Percentiles rank a stretch among this genome's conserved stretches.
phyloP scores from a whole-genome alignment of 2,113 vertebrate species.

The Pseudolaguvia tuberculata region DNA sequence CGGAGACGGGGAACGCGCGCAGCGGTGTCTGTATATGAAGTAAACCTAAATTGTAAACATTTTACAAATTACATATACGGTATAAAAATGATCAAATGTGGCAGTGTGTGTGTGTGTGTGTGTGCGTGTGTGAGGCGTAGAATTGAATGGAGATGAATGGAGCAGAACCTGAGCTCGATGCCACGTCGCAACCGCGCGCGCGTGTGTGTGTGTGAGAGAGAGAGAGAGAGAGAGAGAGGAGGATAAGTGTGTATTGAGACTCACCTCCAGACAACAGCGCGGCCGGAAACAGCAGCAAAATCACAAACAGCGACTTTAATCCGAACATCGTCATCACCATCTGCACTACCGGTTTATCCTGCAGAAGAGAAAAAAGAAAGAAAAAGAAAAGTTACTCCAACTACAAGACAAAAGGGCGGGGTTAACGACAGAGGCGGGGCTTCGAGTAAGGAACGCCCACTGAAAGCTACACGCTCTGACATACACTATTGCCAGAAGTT shows the following conservation, averaged over 20 bases:
- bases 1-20: neutral
- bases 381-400: neutral
- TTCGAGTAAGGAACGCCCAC: too few relatives aligned
- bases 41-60: neutral
- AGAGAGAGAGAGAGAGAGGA: neutral
- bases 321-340: neutral
- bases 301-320: constrained; percentile 14
- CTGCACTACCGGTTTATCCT: neutral
- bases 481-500: too few relatives aligned
- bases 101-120: neutral
- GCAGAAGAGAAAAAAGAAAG: neutral
- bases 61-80: neutral
- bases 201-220: too few relatives aligned
- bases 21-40: neutral
- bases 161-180: neutral
- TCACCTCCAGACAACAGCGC: constrained; percentile 3
- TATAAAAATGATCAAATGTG: too few relatives aligned
- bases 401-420: neutral
- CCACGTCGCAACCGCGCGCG: constrained; percentile 5
- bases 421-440: neutral
- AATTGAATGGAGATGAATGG: neutral
- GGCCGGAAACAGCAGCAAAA: constrained; percentile 17
- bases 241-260: neutral
- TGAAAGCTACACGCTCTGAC: too few relatives aligned
- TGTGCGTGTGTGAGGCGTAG: neutral